Base-by-base conservation (phyloP, 2,888 invertebrate genomes). In the Acrobasis consociella region DNA sequence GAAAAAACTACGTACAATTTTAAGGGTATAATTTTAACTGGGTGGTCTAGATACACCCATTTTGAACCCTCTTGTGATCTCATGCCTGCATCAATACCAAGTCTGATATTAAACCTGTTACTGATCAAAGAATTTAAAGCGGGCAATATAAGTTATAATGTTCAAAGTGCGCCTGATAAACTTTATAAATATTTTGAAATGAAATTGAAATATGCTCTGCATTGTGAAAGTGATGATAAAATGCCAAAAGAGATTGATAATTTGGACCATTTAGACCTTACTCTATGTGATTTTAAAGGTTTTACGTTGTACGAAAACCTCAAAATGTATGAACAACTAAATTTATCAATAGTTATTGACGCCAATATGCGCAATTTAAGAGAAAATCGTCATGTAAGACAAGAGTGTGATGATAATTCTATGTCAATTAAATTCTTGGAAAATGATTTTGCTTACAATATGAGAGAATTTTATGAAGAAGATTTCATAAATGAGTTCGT, bases 31-130 rank as follows among this genome's bases (percentile, higher is more conserved):
- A 93, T 96, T 64, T 77, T 96, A 13, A 96, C 96, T 1, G 96
- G 96, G 0, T 96, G 95, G 95, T 95, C 95, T 16, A 89, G 96
- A 52, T 96, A 95, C 69, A 94, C 94, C 72, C 96, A 96, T 72
- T 94, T 95, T 74, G 91, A 94, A 11, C 93, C 94, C 0, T 85
- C 94, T 0, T 95, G 95, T 74, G 96, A 96, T 80, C 76, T 95
- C 0, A 76, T 96, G 0, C 95, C 95, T 0, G 85, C 92, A 0
- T 89, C 94, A 0, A 82, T 95, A 52, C 95, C 95, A 0, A 95
- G 95, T 37, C 83, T 96, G 1, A 89, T 94, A 0, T 74, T 94
- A 7, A 94, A 94, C 82, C 82, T 96, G 62, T 77, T 94, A 8
- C 73, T 93, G 9, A 80, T 94, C 13, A 71, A 82, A 64, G 86